Evolutionary conservation across 2,888 invertebrate species (phyloP), one percentile per base, ranked within the genome.

Genomic region (Blastobasis lacticolella): DNA sequence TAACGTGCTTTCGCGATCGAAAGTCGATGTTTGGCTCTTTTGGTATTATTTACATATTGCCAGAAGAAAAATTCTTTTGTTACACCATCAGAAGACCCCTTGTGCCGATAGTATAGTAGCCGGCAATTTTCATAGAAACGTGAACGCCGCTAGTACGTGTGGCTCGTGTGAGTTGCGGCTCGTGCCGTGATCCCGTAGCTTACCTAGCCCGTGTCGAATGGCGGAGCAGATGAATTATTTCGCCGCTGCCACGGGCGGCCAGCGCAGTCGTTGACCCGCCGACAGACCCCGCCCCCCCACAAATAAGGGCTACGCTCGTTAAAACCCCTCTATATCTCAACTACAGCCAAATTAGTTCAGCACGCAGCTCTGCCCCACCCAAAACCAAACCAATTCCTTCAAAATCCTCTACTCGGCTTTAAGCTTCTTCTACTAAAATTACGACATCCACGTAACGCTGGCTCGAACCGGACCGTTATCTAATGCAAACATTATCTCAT

Each of bases 211-310:
- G 71, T 75, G 71, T 76, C 73, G 67, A 75, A 76, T 73, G 61
- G 58, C 64, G 64, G 60, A 62, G 69, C 73, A 72, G 75, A 71
- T 77, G 73, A 75, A 75, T 75, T 78, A 74, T 78, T 76, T 73
- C 67, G 70, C 70, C 70, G 71, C 69, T 57, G 62, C 56, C 55
- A 59, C 56, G 57, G 57, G 57, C 60, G 64, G 67, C 64, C 63
- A 63, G 62, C 62, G 67, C 75, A 81, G 82, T 81, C 85, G 80
- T 81, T 85, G 84, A 84, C 86, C 84, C 67, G 9, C 42, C 23
- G 23, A 23, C 23, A 23, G 23, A 23, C 23, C 23, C 23, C 64
- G 64, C 23, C 67, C 71, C 67, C 62, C 59, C 50, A 62, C 62
- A 58, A 63, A 59, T 59, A 67, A 63, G 66, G 66, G 62, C 57